phyloP scores from a whole-genome alignment of 1,140 invertebrate genomes.

The Riptortus pedestris region DNA sequence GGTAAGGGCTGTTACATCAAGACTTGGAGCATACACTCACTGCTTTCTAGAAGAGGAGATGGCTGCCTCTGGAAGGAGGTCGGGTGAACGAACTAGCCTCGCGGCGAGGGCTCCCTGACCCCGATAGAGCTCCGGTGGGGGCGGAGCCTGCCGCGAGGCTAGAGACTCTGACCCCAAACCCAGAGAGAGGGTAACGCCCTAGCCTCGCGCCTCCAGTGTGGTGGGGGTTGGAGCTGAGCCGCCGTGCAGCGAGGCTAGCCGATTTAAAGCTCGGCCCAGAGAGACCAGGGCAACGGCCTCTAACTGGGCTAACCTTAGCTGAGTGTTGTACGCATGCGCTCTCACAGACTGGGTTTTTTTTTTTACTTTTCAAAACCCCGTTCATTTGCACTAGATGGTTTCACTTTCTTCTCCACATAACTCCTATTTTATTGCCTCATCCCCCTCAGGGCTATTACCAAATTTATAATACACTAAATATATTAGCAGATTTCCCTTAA shows the following conservation, averaged over 20 bases:
- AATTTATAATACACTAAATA: too few species aligned
- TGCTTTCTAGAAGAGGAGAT: too few species aligned
- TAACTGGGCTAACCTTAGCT: not conserved
- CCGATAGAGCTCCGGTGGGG: not conserved
- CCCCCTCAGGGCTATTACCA: too few species aligned
- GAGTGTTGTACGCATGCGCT: too few species aligned
- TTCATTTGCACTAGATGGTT: not conserved
- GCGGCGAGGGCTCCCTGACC: not conserved
- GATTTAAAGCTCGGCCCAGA: constrained; percentile 5
- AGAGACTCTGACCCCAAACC: not conserved
- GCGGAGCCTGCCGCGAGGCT: not conserved
- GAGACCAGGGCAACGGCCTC: not conserved
- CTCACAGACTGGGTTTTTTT: not conserved
- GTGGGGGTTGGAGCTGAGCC: too few species aligned
- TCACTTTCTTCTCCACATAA: not conserved
- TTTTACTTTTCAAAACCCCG: not conserved
- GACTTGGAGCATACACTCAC: too few species aligned
- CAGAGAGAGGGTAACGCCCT: not conserved
- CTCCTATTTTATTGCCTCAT: too few species aligned
- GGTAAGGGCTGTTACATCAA: too few species aligned
- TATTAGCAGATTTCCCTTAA: too few species aligned
- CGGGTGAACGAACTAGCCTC: constrained; percentile 4
- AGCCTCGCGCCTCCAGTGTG: not conserved
- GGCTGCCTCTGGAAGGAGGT: not conserved
- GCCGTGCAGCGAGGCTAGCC: constrained; percentile 8